Conservation (phyloP, 35 echinoderm and acorn worm species). For the Acanthaster planci region DNA sequence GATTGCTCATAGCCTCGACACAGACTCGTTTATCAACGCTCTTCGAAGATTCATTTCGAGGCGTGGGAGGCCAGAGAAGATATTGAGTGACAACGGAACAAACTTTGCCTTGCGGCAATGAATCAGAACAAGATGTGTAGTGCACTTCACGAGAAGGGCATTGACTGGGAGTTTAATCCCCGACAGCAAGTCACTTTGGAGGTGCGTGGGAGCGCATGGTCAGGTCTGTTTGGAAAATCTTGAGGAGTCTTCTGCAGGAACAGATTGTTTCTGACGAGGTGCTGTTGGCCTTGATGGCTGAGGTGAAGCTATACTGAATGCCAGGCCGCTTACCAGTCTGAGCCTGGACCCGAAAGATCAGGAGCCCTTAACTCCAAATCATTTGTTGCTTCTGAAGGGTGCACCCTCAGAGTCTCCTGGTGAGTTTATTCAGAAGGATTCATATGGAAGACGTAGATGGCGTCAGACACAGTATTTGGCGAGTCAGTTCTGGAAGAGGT, state of each 20-base stretch:
- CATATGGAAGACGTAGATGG: conserved; percentile 36
- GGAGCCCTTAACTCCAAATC: conserved; percentile 58
- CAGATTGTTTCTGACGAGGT: conserved; percentile 45
- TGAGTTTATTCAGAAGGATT: background rate
- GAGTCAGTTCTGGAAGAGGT: conserved; percentile 61
- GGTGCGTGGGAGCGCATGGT: conserved; percentile 53
- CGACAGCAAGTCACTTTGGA: conserved; percentile 47
- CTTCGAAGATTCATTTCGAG: conserved; percentile 60
- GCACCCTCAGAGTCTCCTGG: conserved; percentile 22
- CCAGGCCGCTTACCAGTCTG: conserved; percentile 49
- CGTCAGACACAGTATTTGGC: conserved; percentile 57
- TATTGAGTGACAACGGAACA: conserved; percentile 32
- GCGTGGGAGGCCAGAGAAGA: conserved; percentile 23
- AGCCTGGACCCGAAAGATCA: conserved; percentile 40
- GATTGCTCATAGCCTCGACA: conserved; percentile 51
- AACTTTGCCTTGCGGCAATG: conserved; percentile 23
- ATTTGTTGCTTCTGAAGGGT: conserved; percentile 32
- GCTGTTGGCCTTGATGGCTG: conserved; percentile 45
- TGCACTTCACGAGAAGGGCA: conserved; percentile 26
- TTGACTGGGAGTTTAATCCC: conserved; percentile 72
- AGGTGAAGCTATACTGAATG: conserved; percentile 67
- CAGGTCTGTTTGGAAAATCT: conserved; percentile 43
- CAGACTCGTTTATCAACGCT: conserved; percentile 68
- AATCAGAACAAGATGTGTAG: conserved; percentile 35
- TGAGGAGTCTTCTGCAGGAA: conserved; percentile 38